These are phyloP conservation scores for Holacanthella duospinosa DNA, from an alignment of 2,888 invertebrate species.

Conservation along the genomic window DNA sequence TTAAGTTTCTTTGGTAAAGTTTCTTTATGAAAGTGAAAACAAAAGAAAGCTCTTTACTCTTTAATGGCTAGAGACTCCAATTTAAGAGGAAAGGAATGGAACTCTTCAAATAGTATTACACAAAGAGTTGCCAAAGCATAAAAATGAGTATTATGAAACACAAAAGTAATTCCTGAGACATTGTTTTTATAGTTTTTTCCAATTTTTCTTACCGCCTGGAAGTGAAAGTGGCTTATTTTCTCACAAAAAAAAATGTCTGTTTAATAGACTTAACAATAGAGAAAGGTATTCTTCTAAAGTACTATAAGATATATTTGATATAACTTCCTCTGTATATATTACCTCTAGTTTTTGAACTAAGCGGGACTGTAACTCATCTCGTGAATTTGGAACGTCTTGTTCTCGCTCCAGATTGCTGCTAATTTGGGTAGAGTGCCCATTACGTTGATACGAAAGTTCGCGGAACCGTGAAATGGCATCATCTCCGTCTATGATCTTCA, in stretches of 20 bases:
- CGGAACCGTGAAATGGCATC: slow-evolving; percentile 23
- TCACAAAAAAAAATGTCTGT: not conserved
- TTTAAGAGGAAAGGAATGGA: not conserved
- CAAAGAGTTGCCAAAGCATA: not conserved
- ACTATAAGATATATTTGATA: not conserved
- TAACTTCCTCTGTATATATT: no score
- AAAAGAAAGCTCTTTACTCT: no score
- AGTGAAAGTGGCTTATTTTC: no score
- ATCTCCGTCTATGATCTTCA: slow-evolving; percentile 7
- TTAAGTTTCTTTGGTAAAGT: no score
- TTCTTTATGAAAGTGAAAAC: no score
- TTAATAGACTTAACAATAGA: not conserved
- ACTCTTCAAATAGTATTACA: not conserved
- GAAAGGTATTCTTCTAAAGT: not conserved
- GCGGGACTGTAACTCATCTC: slow-evolving; percentile 1
- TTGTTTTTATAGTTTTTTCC: not conserved
- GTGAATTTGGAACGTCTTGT: not conserved
- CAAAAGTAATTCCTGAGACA: not conserved
- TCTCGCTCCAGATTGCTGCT: slow-evolving; percentile 13
- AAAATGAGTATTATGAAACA: not conserved
- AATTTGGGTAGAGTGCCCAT: slow-evolving; percentile 25
- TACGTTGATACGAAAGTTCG: slow-evolving; percentile 16
- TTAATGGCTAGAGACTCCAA: not conserved
- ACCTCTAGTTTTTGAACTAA: no score
- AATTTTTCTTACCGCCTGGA: no score